Conservation (phyloP, 92 coral and sea anemone genomes). For the Zoanthus solanderi region DNA sequence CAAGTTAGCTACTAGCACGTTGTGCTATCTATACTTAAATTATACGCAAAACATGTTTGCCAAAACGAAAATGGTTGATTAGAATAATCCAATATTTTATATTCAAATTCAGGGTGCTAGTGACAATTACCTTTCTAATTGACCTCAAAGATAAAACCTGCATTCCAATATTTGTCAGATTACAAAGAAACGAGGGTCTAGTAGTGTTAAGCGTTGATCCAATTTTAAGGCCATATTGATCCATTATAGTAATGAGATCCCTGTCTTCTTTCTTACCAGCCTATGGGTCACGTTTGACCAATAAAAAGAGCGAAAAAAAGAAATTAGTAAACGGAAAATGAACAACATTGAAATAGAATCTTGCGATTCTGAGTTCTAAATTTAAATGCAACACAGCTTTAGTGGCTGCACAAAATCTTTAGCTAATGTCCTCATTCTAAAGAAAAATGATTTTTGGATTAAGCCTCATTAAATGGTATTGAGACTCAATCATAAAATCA, state of each 20-base stretch:
- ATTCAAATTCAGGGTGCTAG: background rate
- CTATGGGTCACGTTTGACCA: background rate
- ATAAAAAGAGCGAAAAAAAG: background rate
- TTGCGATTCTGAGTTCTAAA: no score
- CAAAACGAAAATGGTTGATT: no score
- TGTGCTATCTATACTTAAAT: no score
- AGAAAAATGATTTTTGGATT: no score
- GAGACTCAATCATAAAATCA: no score
- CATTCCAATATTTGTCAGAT: conserved; percentile 58
- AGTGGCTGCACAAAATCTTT: no score
- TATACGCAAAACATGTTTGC: no score
- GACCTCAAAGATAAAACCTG: conserved; percentile 45
- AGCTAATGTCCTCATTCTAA: no score
- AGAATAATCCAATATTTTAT: background rate
- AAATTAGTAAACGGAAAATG: background rate
- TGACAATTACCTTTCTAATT: conserved; percentile 56
- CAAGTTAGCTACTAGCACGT: no score
- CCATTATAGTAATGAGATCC: background rate
- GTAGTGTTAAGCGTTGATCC: conserved; percentile 17
- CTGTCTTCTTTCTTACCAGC: background rate
- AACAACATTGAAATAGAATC: background rate
- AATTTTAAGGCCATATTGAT: conserved; percentile 19
- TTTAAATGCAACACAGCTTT: no score
- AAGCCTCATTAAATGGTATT: no score
- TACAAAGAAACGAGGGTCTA: background rate